Base-by-base conservation (phyloP, 1,140 invertebrate genomes). In the Drosophila arawakana region DNA sequence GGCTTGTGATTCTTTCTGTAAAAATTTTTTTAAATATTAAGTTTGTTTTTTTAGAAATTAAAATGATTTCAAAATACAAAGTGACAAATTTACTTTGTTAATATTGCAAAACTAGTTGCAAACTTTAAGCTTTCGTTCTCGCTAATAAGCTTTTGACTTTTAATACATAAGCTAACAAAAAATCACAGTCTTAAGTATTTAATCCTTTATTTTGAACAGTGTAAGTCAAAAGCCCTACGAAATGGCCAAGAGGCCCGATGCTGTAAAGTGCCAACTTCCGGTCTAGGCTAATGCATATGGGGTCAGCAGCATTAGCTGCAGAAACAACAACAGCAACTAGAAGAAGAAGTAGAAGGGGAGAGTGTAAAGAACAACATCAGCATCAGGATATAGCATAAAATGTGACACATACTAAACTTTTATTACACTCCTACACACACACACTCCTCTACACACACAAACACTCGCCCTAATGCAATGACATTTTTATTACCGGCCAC, bases 371-470 rank as follows among this genome's bases (percentile, higher is more conserved):
- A 61, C 34, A 66, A 57, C 66, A 78, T 52, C 21, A 61, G 37
- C 65, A 54, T 10, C 57, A 62, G 73, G 60, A 72, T 60, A 65
- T 72, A 37, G 60, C 50, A 59, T 63, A 89, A 80, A 84, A 89
- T 84, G 83, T 88, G 84, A 89, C 84, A 88, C 84, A 88, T 89
- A 88, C 67, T 88, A 89, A 81, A 88, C 80, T 89, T 88, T 89
- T 88, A 88, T 89, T 88, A 88, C 73, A 52, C 73, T 49, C 67
- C 46, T 62, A 50, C 50, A 66, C 50, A 43, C 76, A 88, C 59
- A 67, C 74, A 39, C 3, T n/a, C n/a, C n/a, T n/a, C n/a, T n/a
- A 15, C 18, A 69, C 43, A 50, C 39, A 65, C 54, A 49, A 15
- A 55, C 60, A 66, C 60, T 50, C 76, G 47, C 71, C 76, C 83